Percentiles rank a stretch among this genome's conserved stretches.
phyloP scores from a whole-genome alignment of 1,140 invertebrate genomes.

The Lethrus apterus region DNA sequence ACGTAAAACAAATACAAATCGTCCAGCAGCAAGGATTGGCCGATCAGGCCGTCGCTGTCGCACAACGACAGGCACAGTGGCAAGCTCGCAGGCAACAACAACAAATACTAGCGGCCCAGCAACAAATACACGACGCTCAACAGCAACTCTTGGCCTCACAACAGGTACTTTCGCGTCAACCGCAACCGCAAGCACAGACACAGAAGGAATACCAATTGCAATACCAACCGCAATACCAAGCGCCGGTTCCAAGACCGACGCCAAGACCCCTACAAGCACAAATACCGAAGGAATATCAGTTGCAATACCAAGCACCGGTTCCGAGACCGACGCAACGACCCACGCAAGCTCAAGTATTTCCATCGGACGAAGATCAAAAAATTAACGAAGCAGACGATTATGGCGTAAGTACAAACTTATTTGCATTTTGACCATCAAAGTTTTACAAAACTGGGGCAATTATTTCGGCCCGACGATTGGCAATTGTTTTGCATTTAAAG shows the following conservation, averaged over 20 bases:
- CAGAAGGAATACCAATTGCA: conserved; percentile 3
- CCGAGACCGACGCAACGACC: too few species aligned
- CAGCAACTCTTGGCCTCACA: not conserved
- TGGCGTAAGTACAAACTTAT: not conserved
- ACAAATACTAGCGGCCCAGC: not conserved
- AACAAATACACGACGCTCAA: not conserved
- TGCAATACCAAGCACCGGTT: too few species aligned
- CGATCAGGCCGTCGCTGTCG: conserved; percentile 3
- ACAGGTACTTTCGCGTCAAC: not conserved
- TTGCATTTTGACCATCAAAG: not conserved
- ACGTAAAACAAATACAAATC: conserved; percentile 10
- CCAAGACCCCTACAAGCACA: too few species aligned
- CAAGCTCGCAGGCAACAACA: not conserved
- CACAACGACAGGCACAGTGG: conserved; percentile 4
- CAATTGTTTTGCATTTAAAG: too few species aligned
- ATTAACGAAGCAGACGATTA: too few species aligned
- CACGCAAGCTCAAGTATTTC: too few species aligned
- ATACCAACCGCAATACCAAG: not conserved
- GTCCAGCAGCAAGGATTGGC: conserved; percentile 10
- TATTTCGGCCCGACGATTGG: too few species aligned
- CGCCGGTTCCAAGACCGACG: conserved; percentile 1
- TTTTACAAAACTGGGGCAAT: not conserved
- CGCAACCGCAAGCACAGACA: too few species aligned
- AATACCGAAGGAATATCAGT: too few species aligned
- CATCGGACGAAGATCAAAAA: too few species aligned